These are phyloP conservation scores for Edolisoma coerulescens DNA, from an alignment of 2,113 vertebrate species.

Conservation along the genomic window DNA sequence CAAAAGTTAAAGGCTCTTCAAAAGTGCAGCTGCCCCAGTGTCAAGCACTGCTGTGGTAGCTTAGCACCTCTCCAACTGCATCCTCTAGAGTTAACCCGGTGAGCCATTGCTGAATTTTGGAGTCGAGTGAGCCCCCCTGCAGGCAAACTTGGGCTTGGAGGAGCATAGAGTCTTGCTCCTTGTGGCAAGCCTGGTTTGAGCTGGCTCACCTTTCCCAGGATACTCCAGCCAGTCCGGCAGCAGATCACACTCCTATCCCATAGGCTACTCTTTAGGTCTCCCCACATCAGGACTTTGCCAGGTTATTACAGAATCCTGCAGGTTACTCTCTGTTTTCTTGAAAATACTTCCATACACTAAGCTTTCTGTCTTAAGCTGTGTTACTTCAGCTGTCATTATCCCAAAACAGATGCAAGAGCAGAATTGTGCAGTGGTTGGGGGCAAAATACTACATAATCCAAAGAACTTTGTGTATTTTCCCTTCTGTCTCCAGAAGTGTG, in stretches of 20 bases:
- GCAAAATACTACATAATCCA: not conserved
- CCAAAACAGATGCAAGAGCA: not conserved
- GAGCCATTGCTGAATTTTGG: not conserved
- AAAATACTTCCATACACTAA: not conserved
- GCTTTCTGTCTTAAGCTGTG: not conserved
- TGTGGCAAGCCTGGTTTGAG: not conserved
- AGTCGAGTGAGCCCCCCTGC: not conserved
- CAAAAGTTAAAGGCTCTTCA: not conserved
- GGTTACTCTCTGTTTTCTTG: not conserved
- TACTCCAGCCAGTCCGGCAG: not conserved
- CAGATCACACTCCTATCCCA: not conserved
- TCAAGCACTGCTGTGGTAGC: not conserved
- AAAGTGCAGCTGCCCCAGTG: rapidly evolving
- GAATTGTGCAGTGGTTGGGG: not conserved
- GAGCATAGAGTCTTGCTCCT: not conserved
- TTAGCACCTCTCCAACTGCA: not conserved
- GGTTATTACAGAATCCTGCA: not conserved
- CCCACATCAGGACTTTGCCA: not conserved
- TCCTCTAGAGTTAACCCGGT: not conserved
- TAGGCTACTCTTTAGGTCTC: not conserved
- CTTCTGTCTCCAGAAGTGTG: not conserved
- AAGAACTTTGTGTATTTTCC: not conserved
- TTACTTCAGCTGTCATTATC: not conserved
- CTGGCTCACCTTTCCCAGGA: not conserved
- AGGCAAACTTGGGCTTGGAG: not conserved